A percentile compares a stretch with the other conserved stretches of the same genome.
Conservation (phyloP, 2,888 invertebrate species). For the Cephus runcator region DNA sequence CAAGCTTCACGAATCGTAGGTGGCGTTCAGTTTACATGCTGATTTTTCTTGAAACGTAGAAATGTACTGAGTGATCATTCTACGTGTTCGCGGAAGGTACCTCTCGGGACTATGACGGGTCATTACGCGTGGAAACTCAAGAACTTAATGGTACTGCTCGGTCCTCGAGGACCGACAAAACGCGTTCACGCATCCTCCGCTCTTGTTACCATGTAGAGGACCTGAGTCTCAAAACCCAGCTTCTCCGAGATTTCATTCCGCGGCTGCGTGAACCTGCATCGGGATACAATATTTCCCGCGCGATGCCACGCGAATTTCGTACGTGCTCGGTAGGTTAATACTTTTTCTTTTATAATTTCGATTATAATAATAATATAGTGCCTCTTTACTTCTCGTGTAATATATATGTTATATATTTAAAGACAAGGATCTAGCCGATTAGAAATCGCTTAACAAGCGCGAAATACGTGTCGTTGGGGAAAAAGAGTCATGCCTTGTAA, state of each 20-base stretch:
- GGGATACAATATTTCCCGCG: neutral
- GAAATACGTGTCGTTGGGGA: neutral
- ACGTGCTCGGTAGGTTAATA: neutral
- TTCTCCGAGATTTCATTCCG: neutral
- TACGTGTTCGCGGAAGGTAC: neutral
- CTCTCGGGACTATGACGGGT: neutral
- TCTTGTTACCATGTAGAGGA: neutral
- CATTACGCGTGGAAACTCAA: neutral
- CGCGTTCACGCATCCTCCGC: neutral
- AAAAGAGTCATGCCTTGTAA: neutral
- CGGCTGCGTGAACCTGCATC: conserved; percentile 2
- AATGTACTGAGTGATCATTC: neutral
- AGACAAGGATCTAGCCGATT: neutral
- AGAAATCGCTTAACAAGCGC: neutral
- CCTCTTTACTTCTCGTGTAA: neutral
- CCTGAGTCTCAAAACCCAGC: neutral
- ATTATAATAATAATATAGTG: neutral
- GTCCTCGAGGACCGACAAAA: neutral
- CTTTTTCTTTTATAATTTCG: neutral
- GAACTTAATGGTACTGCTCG: neutral
- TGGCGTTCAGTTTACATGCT: neutral
- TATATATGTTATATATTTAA: neutral
- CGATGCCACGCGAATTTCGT: neutral
- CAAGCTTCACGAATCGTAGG: neutral
- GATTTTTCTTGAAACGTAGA: neutral